phyloP scores from a whole-genome alignment of 2,113 vertebrate genomes.

The Mesembrinibis cayennensis region DNA sequence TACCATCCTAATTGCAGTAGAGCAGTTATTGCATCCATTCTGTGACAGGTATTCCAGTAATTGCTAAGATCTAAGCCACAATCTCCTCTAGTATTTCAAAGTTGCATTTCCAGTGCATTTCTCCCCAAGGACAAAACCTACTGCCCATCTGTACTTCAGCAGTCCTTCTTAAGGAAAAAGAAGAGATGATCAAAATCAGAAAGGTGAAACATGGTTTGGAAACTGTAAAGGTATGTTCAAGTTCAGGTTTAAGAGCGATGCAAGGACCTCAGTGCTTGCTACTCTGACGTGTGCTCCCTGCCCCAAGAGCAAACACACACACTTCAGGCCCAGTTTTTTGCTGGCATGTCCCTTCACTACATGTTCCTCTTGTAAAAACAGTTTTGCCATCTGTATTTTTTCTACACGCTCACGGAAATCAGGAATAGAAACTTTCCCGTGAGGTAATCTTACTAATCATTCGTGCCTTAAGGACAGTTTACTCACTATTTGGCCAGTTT shows the following conservation, averaged over 20 bases:
- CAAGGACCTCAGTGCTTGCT: not conserved
- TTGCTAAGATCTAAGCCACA: not conserved
- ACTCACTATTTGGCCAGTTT: not conserved
- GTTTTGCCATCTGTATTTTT: not conserved
- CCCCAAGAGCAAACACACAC: not conserved
- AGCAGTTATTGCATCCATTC: not conserved
- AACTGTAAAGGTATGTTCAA: not conserved
- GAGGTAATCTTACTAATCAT: not conserved
- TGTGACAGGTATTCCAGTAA: not conserved
- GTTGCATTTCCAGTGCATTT: not conserved
- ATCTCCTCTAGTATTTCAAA: not conserved
- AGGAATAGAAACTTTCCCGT: not conserved
- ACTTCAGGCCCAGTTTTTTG: not conserved
- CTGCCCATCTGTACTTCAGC: not conserved
- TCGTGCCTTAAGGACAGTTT: not conserved
- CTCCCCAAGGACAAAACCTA: not conserved
- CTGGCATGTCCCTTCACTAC: not conserved
- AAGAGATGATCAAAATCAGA: not conserved
- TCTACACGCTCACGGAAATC: fast-evolving
- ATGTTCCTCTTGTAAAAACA: not conserved
- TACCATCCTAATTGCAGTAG: not conserved
- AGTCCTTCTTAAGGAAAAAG: not conserved
- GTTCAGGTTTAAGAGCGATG: not conserved
- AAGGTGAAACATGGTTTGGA: not conserved
- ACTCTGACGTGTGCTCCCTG: fast-evolving